Conservation (phyloP, 2,797 vertebrate species). For the Leptodactylus fallax region DNA sequence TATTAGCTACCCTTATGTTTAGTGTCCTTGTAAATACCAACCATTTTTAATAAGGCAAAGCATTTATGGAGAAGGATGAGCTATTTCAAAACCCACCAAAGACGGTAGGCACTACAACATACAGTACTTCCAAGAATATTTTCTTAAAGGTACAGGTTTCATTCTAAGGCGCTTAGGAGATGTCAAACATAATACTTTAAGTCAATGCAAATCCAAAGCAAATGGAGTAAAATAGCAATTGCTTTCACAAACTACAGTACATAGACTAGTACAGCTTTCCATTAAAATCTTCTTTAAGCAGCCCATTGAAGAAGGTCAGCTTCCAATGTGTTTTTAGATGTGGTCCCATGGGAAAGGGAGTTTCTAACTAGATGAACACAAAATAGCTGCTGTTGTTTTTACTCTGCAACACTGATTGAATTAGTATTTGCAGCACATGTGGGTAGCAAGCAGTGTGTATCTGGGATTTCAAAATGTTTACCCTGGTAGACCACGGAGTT, state of each 20-base stretch:
- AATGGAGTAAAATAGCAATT: constrained; percentile 38
- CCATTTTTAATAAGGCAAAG: no score
- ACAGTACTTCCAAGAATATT: background rate
- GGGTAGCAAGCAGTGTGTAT: constrained; percentile 63
- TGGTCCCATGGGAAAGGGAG: constrained; percentile 60
- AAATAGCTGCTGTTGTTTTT: constrained; percentile 59
- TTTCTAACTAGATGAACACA: constrained; percentile 61
- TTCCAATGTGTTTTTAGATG: constrained; percentile 60
- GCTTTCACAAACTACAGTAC: constrained; percentile 37
- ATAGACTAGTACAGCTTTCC: constrained; percentile 23
- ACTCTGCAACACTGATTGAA: constrained; percentile 60
- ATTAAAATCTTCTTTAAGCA: constrained; percentile 48
- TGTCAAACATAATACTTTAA: constrained; percentile 31
- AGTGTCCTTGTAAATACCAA: no score
- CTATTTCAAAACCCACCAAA: no score
- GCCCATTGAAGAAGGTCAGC: constrained; percentile 56
- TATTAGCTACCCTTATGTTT: no score
- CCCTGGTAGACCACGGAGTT: constrained; percentile 62
- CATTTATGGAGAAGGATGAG: no score
- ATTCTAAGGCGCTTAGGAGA: background rate
- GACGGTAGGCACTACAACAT: background rate
- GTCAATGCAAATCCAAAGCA: constrained; percentile 31
- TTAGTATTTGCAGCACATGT: constrained; percentile 64
- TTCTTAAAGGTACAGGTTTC: background rate
- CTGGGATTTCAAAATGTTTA: constrained; percentile 63